Evolutionary conservation across 2,888 invertebrate genomes (phyloP).

Genomic region (Malthinus flaveolus): DNA sequence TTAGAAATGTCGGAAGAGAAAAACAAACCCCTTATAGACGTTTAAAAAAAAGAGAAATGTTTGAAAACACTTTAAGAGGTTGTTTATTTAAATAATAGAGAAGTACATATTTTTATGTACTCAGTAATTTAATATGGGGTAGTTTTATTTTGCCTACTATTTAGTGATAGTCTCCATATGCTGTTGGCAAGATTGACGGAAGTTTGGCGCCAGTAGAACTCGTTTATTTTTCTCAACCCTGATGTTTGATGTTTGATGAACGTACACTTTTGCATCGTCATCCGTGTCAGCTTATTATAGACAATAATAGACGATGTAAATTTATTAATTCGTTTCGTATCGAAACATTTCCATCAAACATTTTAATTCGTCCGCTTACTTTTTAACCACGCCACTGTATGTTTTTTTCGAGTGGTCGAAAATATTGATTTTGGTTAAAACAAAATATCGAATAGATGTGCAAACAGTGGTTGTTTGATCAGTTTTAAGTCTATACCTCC

Average conservation of each 20-base stretch:
- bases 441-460: no score
- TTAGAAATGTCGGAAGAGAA: conserved; percentile 11
- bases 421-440: no score
- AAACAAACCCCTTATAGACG: conserved; percentile 25
- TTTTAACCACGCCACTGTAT: no score
- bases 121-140: conserved; percentile 50
- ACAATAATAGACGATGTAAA: conserved; percentile 26
- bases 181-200: conserved; percentile 50
- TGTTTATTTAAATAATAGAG: conserved; percentile 55
- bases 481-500: no score
- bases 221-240: conserved; percentile 51
- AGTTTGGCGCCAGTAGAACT: conserved; percentile 51
- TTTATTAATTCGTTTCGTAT: conserved; percentile 16
- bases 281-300: conserved; percentile 35
- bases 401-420: no score
- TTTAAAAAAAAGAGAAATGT: conserved; percentile 31
- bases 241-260: conserved; percentile 5
- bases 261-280: conserved; percentile 42
- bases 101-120: conserved; percentile 51
- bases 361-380: no score
- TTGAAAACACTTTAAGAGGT: conserved; percentile 54
- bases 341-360: no score
- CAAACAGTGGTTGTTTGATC: no score
- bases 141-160: conserved; percentile 39
- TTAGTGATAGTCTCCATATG: conserved; percentile 47